phyloP scores from a whole-genome alignment of 2,888 invertebrate species.

The Trichogramma dendrolimi region DNA sequence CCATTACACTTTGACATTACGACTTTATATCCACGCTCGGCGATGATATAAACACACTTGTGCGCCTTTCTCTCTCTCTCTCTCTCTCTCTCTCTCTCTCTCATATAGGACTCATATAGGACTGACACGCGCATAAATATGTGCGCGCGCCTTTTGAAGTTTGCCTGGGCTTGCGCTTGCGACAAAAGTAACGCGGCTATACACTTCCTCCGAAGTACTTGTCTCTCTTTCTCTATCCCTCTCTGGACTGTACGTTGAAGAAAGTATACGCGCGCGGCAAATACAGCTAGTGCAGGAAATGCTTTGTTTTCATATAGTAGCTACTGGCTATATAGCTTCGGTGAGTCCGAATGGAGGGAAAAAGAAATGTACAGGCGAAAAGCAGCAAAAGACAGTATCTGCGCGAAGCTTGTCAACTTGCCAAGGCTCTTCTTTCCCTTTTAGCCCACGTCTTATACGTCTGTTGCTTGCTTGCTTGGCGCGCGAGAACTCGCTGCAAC shows the following conservation, averaged over 20 bases:
- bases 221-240: slow-evolving; percentile 2
- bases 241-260: no score
- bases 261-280: not conserved
- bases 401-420: slow-evolving; percentile 46
- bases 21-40: not conserved
- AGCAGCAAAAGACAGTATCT: slow-evolving; percentile 40
- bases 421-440: slow-evolving; percentile 36
- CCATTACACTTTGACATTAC: slow-evolving; percentile 18
- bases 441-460: not conserved
- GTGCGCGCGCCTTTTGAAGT: slow-evolving; percentile 25
- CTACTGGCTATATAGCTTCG: not conserved
- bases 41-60: not conserved
- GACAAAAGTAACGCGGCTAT: slow-evolving; percentile 19
- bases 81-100: no score
- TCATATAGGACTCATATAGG: no score
- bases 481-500: slow-evolving; percentile 18
- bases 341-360: not conserved
- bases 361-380: not conserved
- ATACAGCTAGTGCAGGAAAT: slow-evolving; percentile 25
- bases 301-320: slow-evolving; percentile 28
- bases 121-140: no score
- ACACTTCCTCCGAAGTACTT: slow-evolving; percentile 26
- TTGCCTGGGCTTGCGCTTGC: slow-evolving; percentile 1
- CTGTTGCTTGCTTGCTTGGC: slow-evolving; percentile 1
- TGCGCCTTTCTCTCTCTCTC: no score